These are phyloP conservation scores for Motacilla tschutschensis DNA, from an alignment of 2,113 vertebrate genomes.

Conservation along the genomic window DNA sequence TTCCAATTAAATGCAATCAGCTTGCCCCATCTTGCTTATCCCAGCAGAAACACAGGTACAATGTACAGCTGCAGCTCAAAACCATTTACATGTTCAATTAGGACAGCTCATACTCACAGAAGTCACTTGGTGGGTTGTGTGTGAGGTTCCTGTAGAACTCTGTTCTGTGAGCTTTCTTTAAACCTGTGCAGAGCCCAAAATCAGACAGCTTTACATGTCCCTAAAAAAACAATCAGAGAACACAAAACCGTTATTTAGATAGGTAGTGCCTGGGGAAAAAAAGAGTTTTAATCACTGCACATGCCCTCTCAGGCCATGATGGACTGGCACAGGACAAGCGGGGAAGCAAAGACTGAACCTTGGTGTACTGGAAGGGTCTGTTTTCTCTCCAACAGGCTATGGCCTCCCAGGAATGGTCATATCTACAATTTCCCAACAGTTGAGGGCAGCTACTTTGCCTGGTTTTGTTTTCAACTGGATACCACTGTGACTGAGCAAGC, in stretches of 20 bases:
- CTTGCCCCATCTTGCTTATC: background rate
- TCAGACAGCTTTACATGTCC: slow-evolving; percentile 97
- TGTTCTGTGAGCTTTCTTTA: slow-evolving; percentile 97
- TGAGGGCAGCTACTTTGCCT: background rate
- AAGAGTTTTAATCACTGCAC: background rate
- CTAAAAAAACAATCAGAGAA: slow-evolving; percentile 63
- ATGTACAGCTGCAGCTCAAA: background rate
- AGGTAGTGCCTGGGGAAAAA: background rate
- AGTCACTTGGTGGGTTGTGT: slow-evolving; percentile 95
- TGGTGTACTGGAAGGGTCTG: background rate
- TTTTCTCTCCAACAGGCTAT: background rate
- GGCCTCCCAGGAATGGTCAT: background rate
- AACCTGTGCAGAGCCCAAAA: slow-evolving; percentile 95
- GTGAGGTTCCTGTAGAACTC: slow-evolving; percentile 97
- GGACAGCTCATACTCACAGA: slow-evolving; percentile 83
- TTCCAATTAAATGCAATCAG: background rate
- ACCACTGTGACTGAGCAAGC: background rate
- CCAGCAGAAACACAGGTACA: background rate
- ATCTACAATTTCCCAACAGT: background rate
- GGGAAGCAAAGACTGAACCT: background rate
- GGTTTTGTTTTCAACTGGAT: background rate
- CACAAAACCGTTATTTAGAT: background rate
- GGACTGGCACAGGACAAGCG: background rate
- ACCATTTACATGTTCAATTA: background rate
- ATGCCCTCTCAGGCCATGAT: background rate